Percentiles rank a stretch among this genome's conserved stretches.
Evolutionary conservation across 1,140 invertebrate genomes (phyloP).

Genomic region (Delia radicum): DNA sequence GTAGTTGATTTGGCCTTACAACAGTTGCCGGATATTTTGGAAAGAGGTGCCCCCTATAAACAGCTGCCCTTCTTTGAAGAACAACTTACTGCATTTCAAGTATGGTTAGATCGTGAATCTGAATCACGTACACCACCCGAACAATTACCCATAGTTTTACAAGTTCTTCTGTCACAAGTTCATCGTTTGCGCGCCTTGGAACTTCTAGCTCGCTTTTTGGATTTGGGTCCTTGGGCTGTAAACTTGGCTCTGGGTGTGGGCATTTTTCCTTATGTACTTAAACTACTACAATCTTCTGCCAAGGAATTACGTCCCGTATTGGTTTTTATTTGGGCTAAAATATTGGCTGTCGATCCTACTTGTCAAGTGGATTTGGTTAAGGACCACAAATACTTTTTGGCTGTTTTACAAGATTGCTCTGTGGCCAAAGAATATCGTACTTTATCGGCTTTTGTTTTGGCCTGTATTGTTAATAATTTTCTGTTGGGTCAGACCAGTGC

Average conservation of each 20-base stretch:
- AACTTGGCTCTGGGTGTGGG: slow-evolving; percentile 94
- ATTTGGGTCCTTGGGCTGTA: slow-evolving; percentile 96
- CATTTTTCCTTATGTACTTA: slow-evolving; percentile 98
- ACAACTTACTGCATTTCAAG: slow-evolving; percentile 97
- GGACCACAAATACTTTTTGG: slow-evolving; percentile 94
- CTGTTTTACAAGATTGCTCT: slow-evolving; percentile 80
- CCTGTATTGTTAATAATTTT: slow-evolving; percentile 90
- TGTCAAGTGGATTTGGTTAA: slow-evolving; percentile 95
- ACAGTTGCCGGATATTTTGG: slow-evolving; percentile 79
- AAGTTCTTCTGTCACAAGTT: slow-evolving; percentile 95
- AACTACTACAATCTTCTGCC: slow-evolving; percentile 90
- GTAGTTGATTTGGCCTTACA: slow-evolving; percentile 90
- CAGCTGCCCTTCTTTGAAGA: slow-evolving; percentile 96
- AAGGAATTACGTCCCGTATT: slow-evolving; percentile 88
- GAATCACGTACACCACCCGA: slow-evolving; percentile 82
- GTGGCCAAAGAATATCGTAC: slow-evolving; percentile 83
- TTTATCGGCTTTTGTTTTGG: slow-evolving; percentile 87
- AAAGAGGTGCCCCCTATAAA: slow-evolving; percentile 65
- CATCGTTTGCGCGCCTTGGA: slow-evolving; percentile 93
- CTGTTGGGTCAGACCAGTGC: slow-evolving; percentile 83
- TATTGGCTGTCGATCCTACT: slow-evolving; percentile 92
- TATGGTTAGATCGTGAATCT: slow-evolving; percentile 84
- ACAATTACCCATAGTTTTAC: slow-evolving; percentile 96
- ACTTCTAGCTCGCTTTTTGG: slow-evolving; percentile 91
- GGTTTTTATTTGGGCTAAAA: slow-evolving; percentile 99